These are phyloP conservation scores for Tolypeutes matacus DNA, from an alignment of 2,797 vertebrate genomes.

Conservation along the genomic window DNA sequence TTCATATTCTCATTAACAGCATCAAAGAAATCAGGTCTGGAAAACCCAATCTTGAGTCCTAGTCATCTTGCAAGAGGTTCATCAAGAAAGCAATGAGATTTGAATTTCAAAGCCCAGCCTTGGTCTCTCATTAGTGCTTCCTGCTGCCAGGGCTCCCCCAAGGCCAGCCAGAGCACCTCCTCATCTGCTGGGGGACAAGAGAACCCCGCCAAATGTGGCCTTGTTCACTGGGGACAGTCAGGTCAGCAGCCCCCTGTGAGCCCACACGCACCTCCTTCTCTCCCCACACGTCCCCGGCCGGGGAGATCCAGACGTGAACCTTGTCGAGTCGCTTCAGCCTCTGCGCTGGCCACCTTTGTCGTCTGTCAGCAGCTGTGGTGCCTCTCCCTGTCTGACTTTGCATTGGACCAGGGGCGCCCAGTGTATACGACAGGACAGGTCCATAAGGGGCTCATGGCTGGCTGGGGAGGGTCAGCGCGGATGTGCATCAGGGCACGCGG, in stretches of 20 bases:
- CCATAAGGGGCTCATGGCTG: fast-evolving
- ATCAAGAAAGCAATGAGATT: not conserved
- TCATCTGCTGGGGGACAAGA: not conserved
- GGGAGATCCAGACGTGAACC: fast-evolving
- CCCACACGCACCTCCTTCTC: fast-evolving
- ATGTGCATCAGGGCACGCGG: fast-evolving
- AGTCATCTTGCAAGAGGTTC: not conserved
- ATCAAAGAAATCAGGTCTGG: slow-evolving; percentile 12
- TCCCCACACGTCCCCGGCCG: fast-evolving
- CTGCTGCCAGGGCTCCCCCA: not conserved
- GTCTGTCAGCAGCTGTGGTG: not conserved
- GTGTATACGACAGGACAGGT: fast-evolving
- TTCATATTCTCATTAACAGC: slow-evolving; percentile 56
- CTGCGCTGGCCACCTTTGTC: no score
- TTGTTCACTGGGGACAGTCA: fast-evolving
- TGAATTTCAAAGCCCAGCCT: slow-evolving; percentile 71
- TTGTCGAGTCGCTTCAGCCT: fast-evolving
- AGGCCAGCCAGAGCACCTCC: not conserved
- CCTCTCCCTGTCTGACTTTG: fast-evolving
- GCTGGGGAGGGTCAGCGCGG: not conserved
- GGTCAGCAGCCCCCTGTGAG: not conserved
- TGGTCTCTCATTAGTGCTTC: slow-evolving; percentile 20
- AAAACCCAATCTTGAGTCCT: not conserved
- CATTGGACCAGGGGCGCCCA: not conserved
- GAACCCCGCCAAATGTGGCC: not conserved